Conservation (phyloP, 2,113 vertebrate species). For the Pseudorectes ferrugineus region DNA sequence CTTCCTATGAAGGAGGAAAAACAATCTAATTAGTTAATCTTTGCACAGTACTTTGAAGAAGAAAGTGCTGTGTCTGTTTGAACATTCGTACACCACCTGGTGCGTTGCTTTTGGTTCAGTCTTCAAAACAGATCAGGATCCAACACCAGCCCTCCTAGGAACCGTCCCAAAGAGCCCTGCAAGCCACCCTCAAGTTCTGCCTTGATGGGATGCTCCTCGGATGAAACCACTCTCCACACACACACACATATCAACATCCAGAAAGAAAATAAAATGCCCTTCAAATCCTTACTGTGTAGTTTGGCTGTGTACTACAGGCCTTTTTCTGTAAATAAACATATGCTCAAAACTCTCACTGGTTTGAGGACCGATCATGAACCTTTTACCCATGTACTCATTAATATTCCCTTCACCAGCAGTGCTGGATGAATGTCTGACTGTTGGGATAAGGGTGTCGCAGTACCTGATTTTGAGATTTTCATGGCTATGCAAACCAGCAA, state of each 20-base stretch:
- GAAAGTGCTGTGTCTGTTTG: neutral
- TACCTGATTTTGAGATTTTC: neutral
- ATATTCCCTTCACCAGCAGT: neutral
- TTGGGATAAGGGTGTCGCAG: accelerated
- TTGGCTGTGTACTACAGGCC: neutral
- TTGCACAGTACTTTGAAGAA: conserved; percentile 14
- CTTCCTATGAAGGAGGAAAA: conserved; percentile 12
- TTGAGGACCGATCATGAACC: neutral
- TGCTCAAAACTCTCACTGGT: neutral
- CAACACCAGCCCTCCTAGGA: neutral
- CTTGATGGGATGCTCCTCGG: neutral
- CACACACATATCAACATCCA: neutral
- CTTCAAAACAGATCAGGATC: conserved; percentile 1
- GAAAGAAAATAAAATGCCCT: neutral
- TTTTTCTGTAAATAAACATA: neutral
- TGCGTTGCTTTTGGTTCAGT: neutral
- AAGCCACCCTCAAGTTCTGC: neutral
- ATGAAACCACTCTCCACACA: neutral
- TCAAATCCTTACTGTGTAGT: neutral
- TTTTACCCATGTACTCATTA: neutral
- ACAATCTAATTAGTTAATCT: conserved; percentile 44
- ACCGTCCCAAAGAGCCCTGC: neutral
- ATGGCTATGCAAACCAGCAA: neutral
- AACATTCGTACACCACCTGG: neutral
- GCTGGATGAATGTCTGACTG: neutral